Percentiles rank a stretch among this genome's conserved stretches.
phyloP scores from a whole-genome alignment of 2,797 vertebrate species.

The Prunella strophiata region DNA sequence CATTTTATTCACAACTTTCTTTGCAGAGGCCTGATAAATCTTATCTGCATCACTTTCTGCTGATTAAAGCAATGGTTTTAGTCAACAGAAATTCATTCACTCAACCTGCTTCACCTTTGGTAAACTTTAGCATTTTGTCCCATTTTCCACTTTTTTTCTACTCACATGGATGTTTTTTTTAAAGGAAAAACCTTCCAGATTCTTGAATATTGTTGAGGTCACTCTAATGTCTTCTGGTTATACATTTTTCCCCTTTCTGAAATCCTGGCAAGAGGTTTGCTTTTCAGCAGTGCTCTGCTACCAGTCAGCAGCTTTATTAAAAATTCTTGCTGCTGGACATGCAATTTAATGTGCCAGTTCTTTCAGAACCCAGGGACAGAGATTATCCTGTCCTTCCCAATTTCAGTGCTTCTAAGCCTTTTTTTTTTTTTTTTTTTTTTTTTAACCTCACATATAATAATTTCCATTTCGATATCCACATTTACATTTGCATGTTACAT shows the following conservation, averaged over 20 bases:
- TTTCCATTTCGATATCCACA: conserved; percentile 19
- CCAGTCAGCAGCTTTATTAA: conserved; percentile 34
- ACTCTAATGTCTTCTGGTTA: neutral
- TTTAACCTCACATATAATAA: neutral
- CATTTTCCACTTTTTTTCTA: neutral
- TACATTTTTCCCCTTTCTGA: neutral
- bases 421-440: conserved; percentile 54
- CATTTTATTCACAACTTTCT: conserved; percentile 16
- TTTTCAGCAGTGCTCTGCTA: neutral
- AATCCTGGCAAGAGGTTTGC: neutral
- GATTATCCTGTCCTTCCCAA: conserved; percentile 44
- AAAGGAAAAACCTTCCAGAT: neutral
- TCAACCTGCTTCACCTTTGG: neutral
- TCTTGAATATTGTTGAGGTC: neutral
- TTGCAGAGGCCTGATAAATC: neutral
- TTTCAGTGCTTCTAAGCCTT: conserved; percentile 23
- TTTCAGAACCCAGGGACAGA: conserved; percentile 26
- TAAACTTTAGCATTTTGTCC: neutral
- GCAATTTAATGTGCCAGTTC: conserved; percentile 43
- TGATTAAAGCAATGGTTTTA: neutral
- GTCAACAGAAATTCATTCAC: neutral
- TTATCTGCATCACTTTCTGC: neutral
- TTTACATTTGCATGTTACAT: conserved; percentile 2
- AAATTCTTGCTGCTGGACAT: conserved; percentile 55
- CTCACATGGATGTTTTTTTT: neutral